Evolutionary conservation across 2,113 vertebrate genomes (phyloP).

Genomic region (Dicentrarchus labrax): DNA sequence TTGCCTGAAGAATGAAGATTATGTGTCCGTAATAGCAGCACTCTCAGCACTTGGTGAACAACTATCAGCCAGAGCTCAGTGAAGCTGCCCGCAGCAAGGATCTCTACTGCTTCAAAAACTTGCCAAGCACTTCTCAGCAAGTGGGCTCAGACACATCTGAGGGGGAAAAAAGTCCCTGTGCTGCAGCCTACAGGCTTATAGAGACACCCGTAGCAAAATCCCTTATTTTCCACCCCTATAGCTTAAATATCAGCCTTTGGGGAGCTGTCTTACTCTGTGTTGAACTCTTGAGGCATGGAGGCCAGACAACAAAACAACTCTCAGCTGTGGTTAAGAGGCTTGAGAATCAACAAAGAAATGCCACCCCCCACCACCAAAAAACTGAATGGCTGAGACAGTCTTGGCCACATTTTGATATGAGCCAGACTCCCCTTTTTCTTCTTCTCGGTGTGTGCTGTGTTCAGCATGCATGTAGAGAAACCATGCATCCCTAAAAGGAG

Average conservation of each 20-base stretch:
- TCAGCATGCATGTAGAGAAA: background rate
- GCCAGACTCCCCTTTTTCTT: background rate
- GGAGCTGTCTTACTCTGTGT: conserved; percentile 59
- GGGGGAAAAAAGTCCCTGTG: conserved; percentile 33
- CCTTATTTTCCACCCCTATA: conserved; percentile 61
- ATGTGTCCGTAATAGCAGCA: conserved; percentile 25
- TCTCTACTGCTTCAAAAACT: conserved; percentile 60
- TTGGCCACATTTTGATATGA: conserved; percentile 14
- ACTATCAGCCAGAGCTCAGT: conserved; percentile 36
- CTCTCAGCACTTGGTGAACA: conserved; percentile 41
- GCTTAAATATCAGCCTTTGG: conserved; percentile 69
- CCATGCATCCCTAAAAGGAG: background rate
- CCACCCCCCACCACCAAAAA: background rate
- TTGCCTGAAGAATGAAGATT: conserved; percentile 36
- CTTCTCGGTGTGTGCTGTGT: background rate
- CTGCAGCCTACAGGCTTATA: conserved; percentile 62
- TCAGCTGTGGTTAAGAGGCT: conserved; percentile 65
- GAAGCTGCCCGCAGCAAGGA: conserved; percentile 60
- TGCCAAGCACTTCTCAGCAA: conserved; percentile 61
- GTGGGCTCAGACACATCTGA: conserved; percentile 58
- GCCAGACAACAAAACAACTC: conserved; percentile 70
- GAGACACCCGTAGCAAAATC: conserved; percentile 57
- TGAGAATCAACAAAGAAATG: conserved; percentile 51
- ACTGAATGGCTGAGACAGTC: background rate
- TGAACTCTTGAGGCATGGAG: conserved; percentile 58